These are phyloP conservation scores for Apis dorsata DNA, from an alignment of 1,140 invertebrate species.

Conservation along the genomic window DNA sequence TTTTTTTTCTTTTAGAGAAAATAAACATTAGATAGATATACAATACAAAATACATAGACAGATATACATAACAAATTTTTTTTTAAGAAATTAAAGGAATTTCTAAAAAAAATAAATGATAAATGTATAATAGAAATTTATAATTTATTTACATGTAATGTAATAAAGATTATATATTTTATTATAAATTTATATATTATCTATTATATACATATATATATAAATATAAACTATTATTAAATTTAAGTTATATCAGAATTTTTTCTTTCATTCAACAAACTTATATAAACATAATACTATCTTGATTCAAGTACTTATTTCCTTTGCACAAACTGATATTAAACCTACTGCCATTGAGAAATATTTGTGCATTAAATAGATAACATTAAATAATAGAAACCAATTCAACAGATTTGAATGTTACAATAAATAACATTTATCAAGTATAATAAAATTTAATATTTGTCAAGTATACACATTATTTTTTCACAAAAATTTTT, in stretches of 20 bases:
- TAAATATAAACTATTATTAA: not conserved
- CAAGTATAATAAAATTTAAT: not conserved
- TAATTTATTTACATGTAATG: too few relatives aligned
- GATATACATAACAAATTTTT: too few relatives aligned
- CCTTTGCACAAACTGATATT: not conserved
- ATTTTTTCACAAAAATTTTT: not conserved
- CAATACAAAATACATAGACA: too few relatives aligned
- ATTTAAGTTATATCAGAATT: not conserved
- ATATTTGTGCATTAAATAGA: not conserved
- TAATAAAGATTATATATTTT: too few relatives aligned
- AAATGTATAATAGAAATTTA: too few relatives aligned
- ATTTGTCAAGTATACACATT: not conserved
- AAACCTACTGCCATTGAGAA: not conserved
- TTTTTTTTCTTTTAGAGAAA: too few relatives aligned
- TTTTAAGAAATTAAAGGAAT: too few relatives aligned
- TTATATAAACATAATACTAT: not conserved
- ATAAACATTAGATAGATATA: too few relatives aligned
- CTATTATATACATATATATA: too few relatives aligned
- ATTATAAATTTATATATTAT: too few relatives aligned
- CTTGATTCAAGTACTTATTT: not conserved
- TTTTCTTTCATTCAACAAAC: not conserved
- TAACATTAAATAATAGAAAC: not conserved
- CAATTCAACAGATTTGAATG: not conserved
- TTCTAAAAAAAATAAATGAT: too few relatives aligned
- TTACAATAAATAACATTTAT: not conserved